Percentiles rank a stretch among this genome's conserved stretches.
Conservation (phyloP, 2,113 vertebrate species). For the Gallinago undulata region DNA sequence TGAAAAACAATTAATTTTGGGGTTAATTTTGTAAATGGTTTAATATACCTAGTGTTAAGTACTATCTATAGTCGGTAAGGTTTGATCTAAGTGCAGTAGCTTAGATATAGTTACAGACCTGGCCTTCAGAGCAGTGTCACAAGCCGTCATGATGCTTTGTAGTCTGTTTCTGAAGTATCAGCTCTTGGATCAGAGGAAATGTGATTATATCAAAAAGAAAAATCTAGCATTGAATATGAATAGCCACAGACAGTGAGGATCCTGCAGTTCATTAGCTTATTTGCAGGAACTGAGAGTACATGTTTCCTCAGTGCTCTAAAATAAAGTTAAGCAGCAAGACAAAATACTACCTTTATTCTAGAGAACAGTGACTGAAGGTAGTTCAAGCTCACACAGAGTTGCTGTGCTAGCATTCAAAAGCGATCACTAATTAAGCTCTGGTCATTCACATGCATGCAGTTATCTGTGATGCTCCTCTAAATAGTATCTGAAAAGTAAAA, state of each 20-base stretch:
- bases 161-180: not conserved
- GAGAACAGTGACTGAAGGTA: not conserved
- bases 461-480: not conserved
- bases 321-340: not conserved
- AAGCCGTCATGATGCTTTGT: not conserved
- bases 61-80: not conserved
- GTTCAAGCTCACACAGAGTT: not conserved
- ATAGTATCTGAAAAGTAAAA: not conserved
- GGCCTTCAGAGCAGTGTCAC: not conserved
- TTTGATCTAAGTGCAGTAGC: not conserved
- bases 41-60: not conserved
- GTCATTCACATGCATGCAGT: not conserved
- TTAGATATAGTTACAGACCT: not conserved
- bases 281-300: not conserved
- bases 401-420: not conserved
- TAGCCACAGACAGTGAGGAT: not conserved
- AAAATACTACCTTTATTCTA: not conserved
- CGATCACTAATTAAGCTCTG: not conserved
- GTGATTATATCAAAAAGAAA: not conserved
- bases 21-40: not conserved
- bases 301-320: not conserved
- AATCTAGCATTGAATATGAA: not conserved
- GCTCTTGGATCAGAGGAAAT: not conserved
- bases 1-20: not conserved
- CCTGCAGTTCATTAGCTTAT: not conserved